phyloP scores from a whole-genome alignment of 2,113 vertebrate species.

The Leptocoma aspasia region DNA sequence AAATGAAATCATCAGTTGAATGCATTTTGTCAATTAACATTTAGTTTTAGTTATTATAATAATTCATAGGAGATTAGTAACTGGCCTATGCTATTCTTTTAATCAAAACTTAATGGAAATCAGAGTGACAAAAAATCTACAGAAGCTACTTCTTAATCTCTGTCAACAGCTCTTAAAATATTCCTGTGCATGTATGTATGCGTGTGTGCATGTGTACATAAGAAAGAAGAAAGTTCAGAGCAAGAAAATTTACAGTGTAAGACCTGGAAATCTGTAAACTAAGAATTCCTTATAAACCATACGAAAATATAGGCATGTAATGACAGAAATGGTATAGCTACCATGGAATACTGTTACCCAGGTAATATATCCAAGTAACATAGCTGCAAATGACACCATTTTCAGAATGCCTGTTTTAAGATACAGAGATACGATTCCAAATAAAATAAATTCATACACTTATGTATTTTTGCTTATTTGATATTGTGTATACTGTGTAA shows the following conservation, averaged over 20 bases:
- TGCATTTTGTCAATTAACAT: background rate
- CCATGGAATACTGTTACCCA: background rate
- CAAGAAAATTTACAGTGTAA: fast-evolving
- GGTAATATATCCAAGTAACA: background rate
- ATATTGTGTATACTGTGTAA: background rate
- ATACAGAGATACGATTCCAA: background rate
- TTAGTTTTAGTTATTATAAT: background rate
- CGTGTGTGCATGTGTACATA: fast-evolving
- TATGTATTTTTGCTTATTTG: background rate
- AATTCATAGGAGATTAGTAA: background rate
- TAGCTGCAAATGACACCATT: background rate
- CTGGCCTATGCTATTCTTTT: background rate
- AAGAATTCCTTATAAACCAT: background rate
- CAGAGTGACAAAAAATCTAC: background rate
- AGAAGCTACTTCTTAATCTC: background rate
- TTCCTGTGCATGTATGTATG: too few relatives aligned
- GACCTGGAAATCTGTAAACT: background rate
- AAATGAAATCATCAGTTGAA: background rate
- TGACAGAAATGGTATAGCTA: background rate
- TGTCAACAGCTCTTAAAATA: background rate
- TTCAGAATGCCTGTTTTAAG: background rate
- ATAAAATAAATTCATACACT: background rate
- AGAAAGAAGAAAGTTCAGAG: background rate
- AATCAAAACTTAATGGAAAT: background rate
- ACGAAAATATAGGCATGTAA: fast-evolving